Conservation (phyloP, 2,113 vertebrate species). For the Psittacula cyanocephala region DNA sequence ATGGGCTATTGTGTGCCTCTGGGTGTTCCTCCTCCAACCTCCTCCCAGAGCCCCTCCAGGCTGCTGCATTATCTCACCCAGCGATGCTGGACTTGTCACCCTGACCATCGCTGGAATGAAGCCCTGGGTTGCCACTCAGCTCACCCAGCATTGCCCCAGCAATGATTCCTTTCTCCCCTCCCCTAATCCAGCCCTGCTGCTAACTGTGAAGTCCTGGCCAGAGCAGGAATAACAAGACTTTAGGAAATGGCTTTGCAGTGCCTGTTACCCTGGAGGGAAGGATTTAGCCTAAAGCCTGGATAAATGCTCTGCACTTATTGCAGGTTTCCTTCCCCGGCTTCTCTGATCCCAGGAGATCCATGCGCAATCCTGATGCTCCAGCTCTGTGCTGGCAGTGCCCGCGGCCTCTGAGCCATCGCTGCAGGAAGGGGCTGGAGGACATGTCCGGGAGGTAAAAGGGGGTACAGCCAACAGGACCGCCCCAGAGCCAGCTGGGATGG, state of each 20-base stretch:
- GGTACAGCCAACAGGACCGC: background rate
- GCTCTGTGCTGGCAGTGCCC: background rate
- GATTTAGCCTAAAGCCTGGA: slow-evolving; percentile 48
- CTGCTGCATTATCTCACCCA: background rate
- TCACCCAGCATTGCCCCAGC: background rate
- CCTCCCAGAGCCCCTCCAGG: accelerated
- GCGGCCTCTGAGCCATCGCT: background rate
- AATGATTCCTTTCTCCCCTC: background rate
- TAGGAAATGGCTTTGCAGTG: background rate
- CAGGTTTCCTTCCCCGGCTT: background rate
- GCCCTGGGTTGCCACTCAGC: background rate
- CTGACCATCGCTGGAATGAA: background rate
- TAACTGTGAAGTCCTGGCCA: background rate
- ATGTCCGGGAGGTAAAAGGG: background rate
- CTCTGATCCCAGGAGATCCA: background rate
- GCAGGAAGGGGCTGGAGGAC: background rate
- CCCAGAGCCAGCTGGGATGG: background rate
- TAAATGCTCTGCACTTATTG: slow-evolving; percentile 22
- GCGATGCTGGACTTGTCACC: background rate
- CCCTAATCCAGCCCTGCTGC: background rate
- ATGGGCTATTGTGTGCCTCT: background rate
- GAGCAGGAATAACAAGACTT: slow-evolving; percentile 19
- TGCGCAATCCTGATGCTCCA: background rate
- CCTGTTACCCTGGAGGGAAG: background rate
- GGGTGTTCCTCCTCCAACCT: background rate